These are phyloP conservation scores for Danionella dracula DNA, from an alignment of 2,797 vertebrate genomes.

Conservation along the genomic window DNA sequence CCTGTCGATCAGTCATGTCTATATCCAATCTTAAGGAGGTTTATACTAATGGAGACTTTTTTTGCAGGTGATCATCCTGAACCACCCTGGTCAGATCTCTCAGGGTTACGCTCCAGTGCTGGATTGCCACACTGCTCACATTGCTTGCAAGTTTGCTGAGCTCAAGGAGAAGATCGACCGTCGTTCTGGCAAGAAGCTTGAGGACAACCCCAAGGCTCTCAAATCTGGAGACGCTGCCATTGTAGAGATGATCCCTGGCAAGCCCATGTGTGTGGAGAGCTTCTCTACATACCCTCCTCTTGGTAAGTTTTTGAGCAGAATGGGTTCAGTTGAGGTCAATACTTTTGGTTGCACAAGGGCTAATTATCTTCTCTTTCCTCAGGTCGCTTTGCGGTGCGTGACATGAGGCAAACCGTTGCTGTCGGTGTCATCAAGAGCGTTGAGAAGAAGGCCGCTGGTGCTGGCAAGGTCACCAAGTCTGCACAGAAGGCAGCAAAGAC, in stretches of 20 bases:
- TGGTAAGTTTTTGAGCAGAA: constrained; percentile 39
- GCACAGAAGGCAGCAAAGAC: constrained; percentile 51
- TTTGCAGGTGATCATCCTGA: constrained; percentile 59
- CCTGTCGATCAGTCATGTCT: too few relatives aligned
- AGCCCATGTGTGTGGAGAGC: constrained; percentile 66
- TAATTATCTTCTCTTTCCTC: neutral
- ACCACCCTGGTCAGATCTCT: constrained; percentile 54
- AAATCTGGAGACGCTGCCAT: constrained; percentile 62
- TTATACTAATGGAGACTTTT: too few relatives aligned
- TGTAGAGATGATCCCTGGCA: constrained; percentile 57
- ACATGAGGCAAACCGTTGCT: constrained; percentile 65
- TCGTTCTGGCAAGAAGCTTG: constrained; percentile 61
- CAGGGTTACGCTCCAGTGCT: constrained; percentile 58
- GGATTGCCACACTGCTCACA: constrained; percentile 59
- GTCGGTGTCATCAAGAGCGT: constrained; percentile 60
- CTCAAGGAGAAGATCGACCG: constrained; percentile 79
- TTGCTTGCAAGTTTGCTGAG: constrained; percentile 66
- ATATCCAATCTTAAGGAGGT: too few relatives aligned
- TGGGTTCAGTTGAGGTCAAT: too few relatives aligned
- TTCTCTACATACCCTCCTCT: constrained; percentile 56
- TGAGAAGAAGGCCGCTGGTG: constrained; percentile 50
- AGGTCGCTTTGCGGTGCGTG: constrained; percentile 60
- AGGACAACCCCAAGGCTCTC: constrained; percentile 58
- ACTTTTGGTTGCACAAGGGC: too few relatives aligned
- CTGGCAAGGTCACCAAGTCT: constrained; percentile 55